Evolutionary conservation across 1,140 invertebrate genomes (phyloP).

Genomic region (Polypedilum pembai): DNA sequence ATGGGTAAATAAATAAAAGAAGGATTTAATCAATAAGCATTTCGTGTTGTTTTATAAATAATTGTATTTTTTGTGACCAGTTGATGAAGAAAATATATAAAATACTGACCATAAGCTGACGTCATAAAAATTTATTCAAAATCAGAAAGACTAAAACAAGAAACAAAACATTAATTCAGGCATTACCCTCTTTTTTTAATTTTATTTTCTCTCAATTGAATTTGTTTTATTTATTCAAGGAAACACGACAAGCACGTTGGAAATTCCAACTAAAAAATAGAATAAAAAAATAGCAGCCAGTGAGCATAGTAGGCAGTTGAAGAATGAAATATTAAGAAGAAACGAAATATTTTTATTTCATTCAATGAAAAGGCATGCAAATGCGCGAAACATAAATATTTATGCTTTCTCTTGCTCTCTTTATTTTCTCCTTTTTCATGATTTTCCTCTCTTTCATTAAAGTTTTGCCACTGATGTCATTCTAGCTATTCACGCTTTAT

Average conservation of each 20-base stretch:
- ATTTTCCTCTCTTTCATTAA: background rate
- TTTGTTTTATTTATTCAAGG: background rate
- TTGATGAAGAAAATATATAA: background rate
- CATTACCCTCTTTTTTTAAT: background rate
- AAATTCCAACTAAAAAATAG: background rate
- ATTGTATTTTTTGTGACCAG: background rate
- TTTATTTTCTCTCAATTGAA: no score
- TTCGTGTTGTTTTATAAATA: background rate
- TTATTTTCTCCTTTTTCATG: background rate
- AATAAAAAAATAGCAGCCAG: background rate
- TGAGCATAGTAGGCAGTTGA: background rate
- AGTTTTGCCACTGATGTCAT: background rate
- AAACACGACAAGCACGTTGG: background rate
- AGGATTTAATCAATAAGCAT: background rate
- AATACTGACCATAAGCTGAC: background rate
- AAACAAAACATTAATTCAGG: background rate
- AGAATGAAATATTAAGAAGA: background rate
- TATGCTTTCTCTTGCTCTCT: background rate
- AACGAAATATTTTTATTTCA: background rate
- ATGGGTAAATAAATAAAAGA: background rate
- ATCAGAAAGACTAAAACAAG: background rate
- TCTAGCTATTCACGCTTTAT: background rate
- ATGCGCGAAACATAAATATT: slow-evolving; percentile 18
- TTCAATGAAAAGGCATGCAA: slow-evolving; percentile 18
- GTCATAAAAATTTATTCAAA: background rate